These are phyloP conservation scores for Rhynchonycteris naso DNA, from an alignment of 2,797 vertebrate species.

Conservation along the genomic window DNA sequence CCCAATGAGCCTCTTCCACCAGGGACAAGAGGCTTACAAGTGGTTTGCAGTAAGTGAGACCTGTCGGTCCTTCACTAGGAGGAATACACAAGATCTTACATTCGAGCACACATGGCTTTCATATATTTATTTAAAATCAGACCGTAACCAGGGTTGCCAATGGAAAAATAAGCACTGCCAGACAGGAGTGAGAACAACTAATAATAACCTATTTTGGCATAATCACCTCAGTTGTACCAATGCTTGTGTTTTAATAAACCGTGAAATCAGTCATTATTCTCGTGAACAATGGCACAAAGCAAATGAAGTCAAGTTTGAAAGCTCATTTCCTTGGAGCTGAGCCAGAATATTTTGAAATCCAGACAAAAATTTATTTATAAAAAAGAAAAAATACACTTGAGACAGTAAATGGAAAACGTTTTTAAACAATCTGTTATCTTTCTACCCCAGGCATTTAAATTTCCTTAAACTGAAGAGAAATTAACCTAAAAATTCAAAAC, in stretches of 20 bases:
- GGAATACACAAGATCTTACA: not conserved
- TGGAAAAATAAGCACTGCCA: constrained; percentile 53
- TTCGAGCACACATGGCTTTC: not conserved
- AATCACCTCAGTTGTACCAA: not conserved
- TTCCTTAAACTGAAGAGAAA: constrained; percentile 58
- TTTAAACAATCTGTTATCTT: constrained; percentile 54
- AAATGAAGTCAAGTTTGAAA: constrained; percentile 41
- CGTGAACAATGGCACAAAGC: constrained; percentile 59
- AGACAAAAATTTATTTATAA: constrained; percentile 65
- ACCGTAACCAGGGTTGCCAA: not conserved
- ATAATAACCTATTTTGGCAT: constrained; percentile 58
- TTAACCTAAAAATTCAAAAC: constrained; percentile 44
- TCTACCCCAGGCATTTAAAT: not conserved
- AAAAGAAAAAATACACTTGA: constrained; percentile 47
- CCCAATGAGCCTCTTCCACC: not conserved
- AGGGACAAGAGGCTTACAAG: not conserved
- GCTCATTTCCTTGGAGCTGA: constrained; percentile 40
- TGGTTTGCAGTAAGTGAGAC: not conserved
- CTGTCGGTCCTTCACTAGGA: not conserved
- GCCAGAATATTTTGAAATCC: constrained; percentile 58
- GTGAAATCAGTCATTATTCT: constrained; percentile 67
- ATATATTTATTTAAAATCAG: constrained; percentile 51
- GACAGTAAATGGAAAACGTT: constrained; percentile 53
- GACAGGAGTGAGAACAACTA: constrained; percentile 43
- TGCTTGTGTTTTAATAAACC: constrained; percentile 60